A percentile compares a stretch with the other conserved stretches of the same genome.
These are phyloP conservation scores for Harpagifer antarcticus DNA, from an alignment of 2,797 vertebrate species.

Conservation along the genomic window DNA sequence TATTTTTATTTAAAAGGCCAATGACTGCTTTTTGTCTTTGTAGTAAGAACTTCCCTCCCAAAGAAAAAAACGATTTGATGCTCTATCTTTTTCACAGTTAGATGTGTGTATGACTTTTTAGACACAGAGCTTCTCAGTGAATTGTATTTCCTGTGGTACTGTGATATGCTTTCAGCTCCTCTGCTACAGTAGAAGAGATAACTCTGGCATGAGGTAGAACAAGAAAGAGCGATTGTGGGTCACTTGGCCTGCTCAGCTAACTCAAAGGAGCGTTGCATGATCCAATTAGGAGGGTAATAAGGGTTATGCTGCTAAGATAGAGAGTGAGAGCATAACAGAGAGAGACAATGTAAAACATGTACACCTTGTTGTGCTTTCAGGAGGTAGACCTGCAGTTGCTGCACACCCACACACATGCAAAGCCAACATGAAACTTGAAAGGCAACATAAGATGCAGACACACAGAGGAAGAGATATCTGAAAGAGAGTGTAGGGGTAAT, in stretches of 20 bases:
- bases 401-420: constrained; percentile 44
- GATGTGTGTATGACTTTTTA: constrained; percentile 44
- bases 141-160: constrained; percentile 58
- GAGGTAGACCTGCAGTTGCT: constrained; percentile 33
- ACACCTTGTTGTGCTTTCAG: constrained; percentile 27
- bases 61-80: constrained; percentile 31
- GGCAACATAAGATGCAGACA: constrained; percentile 22
- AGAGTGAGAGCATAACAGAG: constrained; percentile 32
- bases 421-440: constrained; percentile 49
- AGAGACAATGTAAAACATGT: constrained; percentile 27
- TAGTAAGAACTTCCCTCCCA: background rate
- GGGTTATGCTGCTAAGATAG: constrained; percentile 62
- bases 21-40: constrained; percentile 60
- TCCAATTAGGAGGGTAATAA: constrained; percentile 76
- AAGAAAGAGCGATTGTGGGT: constrained; percentile 63
- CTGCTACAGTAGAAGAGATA: constrained; percentile 48
- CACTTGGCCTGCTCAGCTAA: constrained; percentile 51
- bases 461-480: constrained; percentile 32
- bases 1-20: constrained; percentile 66
- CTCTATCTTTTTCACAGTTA: constrained; percentile 49
- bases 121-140: constrained; percentile 58
- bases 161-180: constrained; percentile 58
- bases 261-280: constrained; percentile 62
- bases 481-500: constrained; percentile 39
- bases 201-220: constrained; percentile 45